A percentile compares a stretch with the other conserved stretches of the same genome.
Conservation (phyloP, 2,797 vertebrate species). For the Anniella stebbinsi region DNA sequence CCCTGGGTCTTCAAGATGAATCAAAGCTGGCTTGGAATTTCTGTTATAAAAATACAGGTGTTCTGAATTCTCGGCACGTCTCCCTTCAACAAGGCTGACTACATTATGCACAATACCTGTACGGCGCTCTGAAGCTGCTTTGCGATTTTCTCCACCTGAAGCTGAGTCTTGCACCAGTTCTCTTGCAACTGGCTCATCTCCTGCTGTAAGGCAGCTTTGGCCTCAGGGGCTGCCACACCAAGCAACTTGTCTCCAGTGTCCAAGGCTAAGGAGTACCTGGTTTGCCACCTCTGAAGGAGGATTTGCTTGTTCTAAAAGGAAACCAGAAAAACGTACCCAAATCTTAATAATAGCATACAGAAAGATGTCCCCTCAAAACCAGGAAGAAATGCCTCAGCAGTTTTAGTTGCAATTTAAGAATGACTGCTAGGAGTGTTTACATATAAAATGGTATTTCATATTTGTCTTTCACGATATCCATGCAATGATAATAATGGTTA, state of each 20-base stretch:
- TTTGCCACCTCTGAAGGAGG: constrained; percentile 84
- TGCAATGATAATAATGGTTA: background rate
- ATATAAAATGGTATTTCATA: background rate
- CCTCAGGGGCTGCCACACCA: constrained; percentile 74
- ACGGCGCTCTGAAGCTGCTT: constrained; percentile 75
- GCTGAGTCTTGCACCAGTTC: constrained; percentile 82
- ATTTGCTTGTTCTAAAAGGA: constrained; percentile 83
- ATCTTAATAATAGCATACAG: background rate
- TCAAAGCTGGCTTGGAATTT: background rate
- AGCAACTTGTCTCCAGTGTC: constrained; percentile 86
- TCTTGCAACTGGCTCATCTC: constrained; percentile 84
- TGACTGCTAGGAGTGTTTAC: background rate
- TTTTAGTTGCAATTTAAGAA: background rate
- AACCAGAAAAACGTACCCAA: background rate
- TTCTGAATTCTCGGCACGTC: background rate
- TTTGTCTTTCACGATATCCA: background rate
- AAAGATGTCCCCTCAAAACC: background rate
- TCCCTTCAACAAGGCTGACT: background rate
- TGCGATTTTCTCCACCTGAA: constrained; percentile 78
- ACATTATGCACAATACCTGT: constrained; percentile 79
- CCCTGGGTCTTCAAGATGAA: background rate
- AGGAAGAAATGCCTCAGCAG: background rate
- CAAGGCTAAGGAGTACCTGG: constrained; percentile 82
- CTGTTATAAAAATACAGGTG: background rate
- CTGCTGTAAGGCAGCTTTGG: constrained; percentile 77